phyloP scores from a whole-genome alignment of 2,888 invertebrate genomes.

The Lepas anatifera region DNA sequence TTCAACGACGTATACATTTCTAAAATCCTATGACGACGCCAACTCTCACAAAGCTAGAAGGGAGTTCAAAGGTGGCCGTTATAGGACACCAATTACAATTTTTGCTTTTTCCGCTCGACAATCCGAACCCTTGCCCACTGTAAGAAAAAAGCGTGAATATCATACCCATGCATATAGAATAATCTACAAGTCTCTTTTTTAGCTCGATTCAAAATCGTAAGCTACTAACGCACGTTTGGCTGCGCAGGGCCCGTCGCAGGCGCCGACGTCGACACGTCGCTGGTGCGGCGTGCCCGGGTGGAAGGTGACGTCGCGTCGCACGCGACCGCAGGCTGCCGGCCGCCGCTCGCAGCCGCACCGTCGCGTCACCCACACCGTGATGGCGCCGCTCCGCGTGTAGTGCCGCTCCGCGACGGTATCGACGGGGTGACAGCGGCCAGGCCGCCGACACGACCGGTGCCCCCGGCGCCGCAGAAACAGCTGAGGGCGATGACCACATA shows the following conservation, averaged over 20 bases:
- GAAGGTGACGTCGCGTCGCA: conserved; percentile 31
- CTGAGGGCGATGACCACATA: conserved; percentile 13
- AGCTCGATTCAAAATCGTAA: too few relatives aligned
- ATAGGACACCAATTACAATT: too few relatives aligned
- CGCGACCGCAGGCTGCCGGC: conserved; percentile 31
- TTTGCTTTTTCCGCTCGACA: too few relatives aligned
- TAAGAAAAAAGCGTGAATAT: too few relatives aligned
- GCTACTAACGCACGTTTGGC: not conserved
- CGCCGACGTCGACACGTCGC: conserved; percentile 34
- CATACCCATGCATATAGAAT: too few relatives aligned
- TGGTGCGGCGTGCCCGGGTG: conserved; percentile 36
- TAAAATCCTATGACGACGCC: too few relatives aligned
- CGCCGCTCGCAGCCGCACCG: conserved; percentile 33
- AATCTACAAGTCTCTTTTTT: too few relatives aligned
- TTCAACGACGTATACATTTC: too few relatives aligned
- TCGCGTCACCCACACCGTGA: conserved; percentile 33
- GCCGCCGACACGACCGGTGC: not conserved
- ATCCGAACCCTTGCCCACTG: too few relatives aligned
- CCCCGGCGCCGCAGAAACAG: conserved; percentile 16
- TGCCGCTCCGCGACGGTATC: conserved; percentile 33
- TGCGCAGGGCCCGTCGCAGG: conserved; percentile 34
- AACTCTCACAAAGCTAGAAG: too few relatives aligned
- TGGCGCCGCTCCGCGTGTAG: conserved; percentile 34
- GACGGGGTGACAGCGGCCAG: conserved; percentile 20
- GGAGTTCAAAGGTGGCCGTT: too few relatives aligned